Conservation (phyloP, 2,113 vertebrate genomes). For the Psammodynastes pulverulentus region DNA sequence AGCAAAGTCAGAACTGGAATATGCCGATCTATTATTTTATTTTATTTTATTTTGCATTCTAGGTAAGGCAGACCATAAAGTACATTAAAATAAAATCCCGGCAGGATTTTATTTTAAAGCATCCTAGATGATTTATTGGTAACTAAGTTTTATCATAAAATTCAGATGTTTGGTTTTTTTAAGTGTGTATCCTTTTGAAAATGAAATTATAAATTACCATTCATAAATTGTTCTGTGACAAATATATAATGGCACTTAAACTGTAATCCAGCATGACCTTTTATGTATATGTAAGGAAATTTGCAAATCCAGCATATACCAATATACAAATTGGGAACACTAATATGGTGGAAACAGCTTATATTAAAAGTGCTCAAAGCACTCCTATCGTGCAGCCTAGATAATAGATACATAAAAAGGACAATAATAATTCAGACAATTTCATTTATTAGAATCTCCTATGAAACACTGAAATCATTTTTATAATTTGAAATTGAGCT, state of each 20-base stretch:
- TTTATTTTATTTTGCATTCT: neutral
- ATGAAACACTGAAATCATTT: neutral
- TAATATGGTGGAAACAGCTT: neutral
- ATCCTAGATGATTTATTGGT: constrained; percentile 28
- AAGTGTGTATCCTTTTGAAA: constrained; percentile 18
- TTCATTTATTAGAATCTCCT: neutral
- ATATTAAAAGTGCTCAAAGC: neutral
- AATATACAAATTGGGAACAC: neutral
- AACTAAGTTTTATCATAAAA: constrained; percentile 28
- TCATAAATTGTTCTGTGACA: constrained; percentile 35
- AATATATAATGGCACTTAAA: rapidly evolving
- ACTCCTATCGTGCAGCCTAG: neutral
- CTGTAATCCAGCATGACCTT: neutral
- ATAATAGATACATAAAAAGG: neutral
- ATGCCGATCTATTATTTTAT: neutral
- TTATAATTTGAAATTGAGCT: neutral
- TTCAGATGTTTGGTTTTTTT: neutral
- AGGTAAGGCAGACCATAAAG: neutral
- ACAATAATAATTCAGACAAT: neutral
- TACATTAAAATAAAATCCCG: constrained; percentile 45
- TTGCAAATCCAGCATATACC: neutral
- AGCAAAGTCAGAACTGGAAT: constrained; percentile 6
- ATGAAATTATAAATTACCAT: neutral
- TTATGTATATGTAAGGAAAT: constrained; percentile 6
- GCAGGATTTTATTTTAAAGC: too few species aligned